Conservation (phyloP, 2,888 invertebrate species). For the Melanostoma scalare region DNA sequence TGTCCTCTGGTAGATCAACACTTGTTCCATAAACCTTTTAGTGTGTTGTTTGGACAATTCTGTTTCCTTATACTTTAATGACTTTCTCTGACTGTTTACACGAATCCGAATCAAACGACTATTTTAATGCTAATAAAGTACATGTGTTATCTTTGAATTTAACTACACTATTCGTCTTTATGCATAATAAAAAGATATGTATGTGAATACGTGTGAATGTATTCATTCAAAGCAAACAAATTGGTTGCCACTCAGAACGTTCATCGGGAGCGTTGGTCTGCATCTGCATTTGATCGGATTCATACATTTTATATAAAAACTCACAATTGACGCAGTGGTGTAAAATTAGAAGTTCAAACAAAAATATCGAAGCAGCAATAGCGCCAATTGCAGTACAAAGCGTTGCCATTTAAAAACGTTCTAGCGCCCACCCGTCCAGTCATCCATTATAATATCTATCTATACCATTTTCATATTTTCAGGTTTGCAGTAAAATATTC, state of each 20-base stretch:
- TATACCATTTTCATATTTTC: constrained; percentile 78
- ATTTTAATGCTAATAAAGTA: constrained; percentile 21
- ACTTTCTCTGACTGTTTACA: constrained; percentile 38
- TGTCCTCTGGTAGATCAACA: constrained; percentile 31
- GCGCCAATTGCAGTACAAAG: constrained; percentile 42
- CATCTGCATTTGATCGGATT: constrained; percentile 11
- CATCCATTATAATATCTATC: constrained; percentile 33
- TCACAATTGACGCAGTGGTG: constrained; percentile 39
- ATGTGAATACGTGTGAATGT: neutral
- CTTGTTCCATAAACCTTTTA: neutral
- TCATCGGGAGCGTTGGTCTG: constrained; percentile 11
- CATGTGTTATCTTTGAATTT: constrained; percentile 36
- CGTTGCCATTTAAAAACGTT: constrained; percentile 50
- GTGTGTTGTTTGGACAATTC: constrained; percentile 1
- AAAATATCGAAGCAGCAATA: constrained; percentile 44
- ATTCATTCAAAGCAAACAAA: constrained; percentile 32
- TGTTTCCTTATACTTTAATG: constrained; percentile 16
- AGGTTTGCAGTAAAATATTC: constrained; percentile 98
- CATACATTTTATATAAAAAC: constrained; percentile 40
- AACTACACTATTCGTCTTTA: constrained; percentile 22
- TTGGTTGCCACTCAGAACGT: constrained; percentile 13
- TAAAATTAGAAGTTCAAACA: constrained; percentile 50
- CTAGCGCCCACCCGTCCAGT: constrained; percentile 26
- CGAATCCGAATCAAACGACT: constrained; percentile 48
- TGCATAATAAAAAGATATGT: neutral